Conservation (phyloP, 2,797 vertebrate species). For the Gambusia yucatana region DNA sequence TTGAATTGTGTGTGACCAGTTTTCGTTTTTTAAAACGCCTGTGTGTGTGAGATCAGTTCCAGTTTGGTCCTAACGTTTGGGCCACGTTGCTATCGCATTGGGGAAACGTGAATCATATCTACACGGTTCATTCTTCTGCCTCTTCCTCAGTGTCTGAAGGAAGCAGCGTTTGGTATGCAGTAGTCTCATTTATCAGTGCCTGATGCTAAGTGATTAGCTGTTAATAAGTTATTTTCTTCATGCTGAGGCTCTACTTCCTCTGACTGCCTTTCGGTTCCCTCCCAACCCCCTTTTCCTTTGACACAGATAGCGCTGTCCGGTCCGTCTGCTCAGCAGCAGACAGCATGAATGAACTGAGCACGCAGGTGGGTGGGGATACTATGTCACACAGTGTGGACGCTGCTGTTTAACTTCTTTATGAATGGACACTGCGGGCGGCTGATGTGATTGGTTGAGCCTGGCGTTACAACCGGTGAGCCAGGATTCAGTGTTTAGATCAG, state of each 20-base stretch:
- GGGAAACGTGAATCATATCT: constrained; percentile 51
- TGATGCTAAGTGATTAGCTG: constrained; percentile 29
- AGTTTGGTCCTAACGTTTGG: constrained; percentile 2
- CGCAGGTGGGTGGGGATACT: constrained; percentile 48
- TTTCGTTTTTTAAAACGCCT: background rate
- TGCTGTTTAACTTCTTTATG: constrained; percentile 77
- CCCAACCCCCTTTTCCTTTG: constrained; percentile 13
- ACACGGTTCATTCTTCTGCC: constrained; percentile 26
- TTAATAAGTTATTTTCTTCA: constrained; percentile 26
- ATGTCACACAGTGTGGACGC: constrained; percentile 60
- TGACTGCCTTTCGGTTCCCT: constrained; percentile 40
- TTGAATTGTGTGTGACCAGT: background rate
- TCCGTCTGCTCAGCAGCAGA: constrained; percentile 48
- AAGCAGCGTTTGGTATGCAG: constrained; percentile 6
- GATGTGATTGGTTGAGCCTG: constrained; percentile 71
- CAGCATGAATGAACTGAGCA: constrained; percentile 69
- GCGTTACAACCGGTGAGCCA: constrained; percentile 47
- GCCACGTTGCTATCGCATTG: constrained; percentile 2
- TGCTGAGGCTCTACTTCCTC: constrained; percentile 47
- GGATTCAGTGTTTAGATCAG: constrained; percentile 43
- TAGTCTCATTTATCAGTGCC: constrained; percentile 4
- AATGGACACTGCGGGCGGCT: constrained; percentile 71
- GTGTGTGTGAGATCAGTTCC: constrained; percentile 2
- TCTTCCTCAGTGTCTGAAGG: background rate
- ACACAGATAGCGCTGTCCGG: constrained; percentile 53